Base-by-base conservation (phyloP, 23 tunicate species). In the Styela plicata region DNA sequence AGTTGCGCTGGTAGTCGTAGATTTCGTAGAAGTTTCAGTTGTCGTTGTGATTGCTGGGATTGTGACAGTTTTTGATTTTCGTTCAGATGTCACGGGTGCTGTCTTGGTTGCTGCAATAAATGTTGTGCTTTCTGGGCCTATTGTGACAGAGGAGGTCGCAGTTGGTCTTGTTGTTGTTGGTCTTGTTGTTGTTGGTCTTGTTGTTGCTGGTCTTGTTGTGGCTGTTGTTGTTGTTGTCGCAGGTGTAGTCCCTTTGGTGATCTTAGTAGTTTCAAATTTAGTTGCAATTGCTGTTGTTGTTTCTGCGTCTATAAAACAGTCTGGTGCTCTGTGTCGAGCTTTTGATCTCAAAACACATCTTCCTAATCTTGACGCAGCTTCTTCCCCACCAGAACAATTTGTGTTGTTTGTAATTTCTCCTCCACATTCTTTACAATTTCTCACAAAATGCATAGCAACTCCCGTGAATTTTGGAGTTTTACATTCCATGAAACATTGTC, bases 401-500 rank as follows among this genome's bases (percentile, higher is more conserved):
- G 52, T 23, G 20, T 52, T 44, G 31, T 76, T 57, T 27, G 37
- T 57, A 7, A 44, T 29, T 18, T 29, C 64, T 26, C 81, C 81
- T 13, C 31, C 66, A 44, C 33, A 44, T 44, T 36, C 32, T 44
- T 0, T 76, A 44, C 81, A 76, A 33, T 44, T 76, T 53, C 64
- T 52, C 7, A 76, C 66, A 53, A 76, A 27, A 33, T 44, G 64
- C 31, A 33, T 44, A 3, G 81, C 81, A 24, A 53, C 18, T 21
- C 67, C 66, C 5, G 36, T 71, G 35, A 30, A 71, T 33, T 30
- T 33, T 76, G n/a, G n/a, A 0, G 81, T 29, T 10, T 44, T 57
- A 57, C 81, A 76, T 26, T 36, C 63, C 66, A 52, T 44, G 33
- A 0, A 76, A 76, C 81, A 76, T 44, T 76, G 64, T n/a, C 52